These are phyloP conservation scores for Condylura cristata DNA, from an alignment of 2,113 vertebrate species.

Conservation along the genomic window DNA sequence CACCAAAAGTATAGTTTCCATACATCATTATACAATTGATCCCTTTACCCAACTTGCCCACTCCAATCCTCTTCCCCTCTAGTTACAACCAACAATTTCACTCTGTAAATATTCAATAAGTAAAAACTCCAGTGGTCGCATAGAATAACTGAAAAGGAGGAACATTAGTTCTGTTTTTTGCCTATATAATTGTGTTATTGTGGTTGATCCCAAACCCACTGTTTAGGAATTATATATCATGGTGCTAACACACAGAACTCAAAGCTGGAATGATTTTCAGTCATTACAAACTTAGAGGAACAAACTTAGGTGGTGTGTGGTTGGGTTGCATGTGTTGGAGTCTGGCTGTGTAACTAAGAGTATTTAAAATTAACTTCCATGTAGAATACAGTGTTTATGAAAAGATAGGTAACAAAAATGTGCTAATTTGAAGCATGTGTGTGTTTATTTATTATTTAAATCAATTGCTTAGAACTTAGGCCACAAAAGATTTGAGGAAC, in stretches of 20 bases:
- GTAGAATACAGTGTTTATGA: not conserved
- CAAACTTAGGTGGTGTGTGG: not conserved
- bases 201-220: not conserved
- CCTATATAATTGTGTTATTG: not conserved
- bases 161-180: not conserved
- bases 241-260: not conserved
- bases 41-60: not conserved
- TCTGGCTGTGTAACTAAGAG: not conserved
- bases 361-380: conserved; percentile 8
- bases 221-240: not conserved
- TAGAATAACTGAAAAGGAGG: not conserved
- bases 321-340: not conserved
- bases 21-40: not conserved
- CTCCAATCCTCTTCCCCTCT: not conserved
- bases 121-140: not conserved
- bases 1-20: not conserved
- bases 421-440: not conserved
- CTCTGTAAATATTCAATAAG: not conserved
- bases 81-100: not conserved
- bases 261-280: not conserved
- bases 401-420: not conserved
- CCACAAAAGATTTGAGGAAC: not conserved
- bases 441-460: conserved; percentile 11
- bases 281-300: not conserved
- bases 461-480: conserved; percentile 27